These are phyloP conservation scores for Camelus bactrianus DNA, from an alignment of 2,113 vertebrate species.

Conservation along the genomic window DNA sequence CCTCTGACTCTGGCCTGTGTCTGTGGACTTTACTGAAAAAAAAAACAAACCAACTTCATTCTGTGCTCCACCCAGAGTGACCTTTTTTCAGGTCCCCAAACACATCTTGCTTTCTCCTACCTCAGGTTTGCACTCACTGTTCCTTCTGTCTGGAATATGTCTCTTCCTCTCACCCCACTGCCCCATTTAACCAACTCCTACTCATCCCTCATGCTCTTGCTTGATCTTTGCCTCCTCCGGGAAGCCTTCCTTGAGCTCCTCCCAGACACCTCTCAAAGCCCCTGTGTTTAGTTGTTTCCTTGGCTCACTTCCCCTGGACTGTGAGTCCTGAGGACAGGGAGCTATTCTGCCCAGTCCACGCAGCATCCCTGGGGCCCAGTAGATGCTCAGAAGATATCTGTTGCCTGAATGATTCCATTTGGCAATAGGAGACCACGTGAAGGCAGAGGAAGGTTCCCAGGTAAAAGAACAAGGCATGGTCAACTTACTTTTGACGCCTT, in stretches of 20 bases:
- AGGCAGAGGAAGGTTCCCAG: background rate
- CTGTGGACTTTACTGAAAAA: background rate
- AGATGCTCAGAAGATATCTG: background rate
- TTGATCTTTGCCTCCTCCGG: background rate
- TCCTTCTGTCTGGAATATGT: background rate
- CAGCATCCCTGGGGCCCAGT: background rate
- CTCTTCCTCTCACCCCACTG: background rate
- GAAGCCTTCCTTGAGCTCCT: background rate
- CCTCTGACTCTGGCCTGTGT: background rate
- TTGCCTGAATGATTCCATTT: background rate
- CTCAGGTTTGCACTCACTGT: background rate
- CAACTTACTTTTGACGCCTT: slow-evolving; percentile 84
- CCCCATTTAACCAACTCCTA: background rate
- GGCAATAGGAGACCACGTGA: rapidly evolving
- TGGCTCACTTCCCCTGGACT: background rate
- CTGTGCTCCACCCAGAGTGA: background rate
- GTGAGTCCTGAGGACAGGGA: background rate
- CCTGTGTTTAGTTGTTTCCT: no score
- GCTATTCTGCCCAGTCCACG: rapidly evolving
- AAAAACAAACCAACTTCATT: no score
- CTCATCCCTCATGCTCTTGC: background rate
- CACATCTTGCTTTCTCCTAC: no score
- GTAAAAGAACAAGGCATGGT: rapidly evolving
- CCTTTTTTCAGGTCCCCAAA: no score
- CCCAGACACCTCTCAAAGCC: background rate